phyloP scores from a whole-genome alignment of 2,113 vertebrate genomes.

The Lathamus discolor region DNA sequence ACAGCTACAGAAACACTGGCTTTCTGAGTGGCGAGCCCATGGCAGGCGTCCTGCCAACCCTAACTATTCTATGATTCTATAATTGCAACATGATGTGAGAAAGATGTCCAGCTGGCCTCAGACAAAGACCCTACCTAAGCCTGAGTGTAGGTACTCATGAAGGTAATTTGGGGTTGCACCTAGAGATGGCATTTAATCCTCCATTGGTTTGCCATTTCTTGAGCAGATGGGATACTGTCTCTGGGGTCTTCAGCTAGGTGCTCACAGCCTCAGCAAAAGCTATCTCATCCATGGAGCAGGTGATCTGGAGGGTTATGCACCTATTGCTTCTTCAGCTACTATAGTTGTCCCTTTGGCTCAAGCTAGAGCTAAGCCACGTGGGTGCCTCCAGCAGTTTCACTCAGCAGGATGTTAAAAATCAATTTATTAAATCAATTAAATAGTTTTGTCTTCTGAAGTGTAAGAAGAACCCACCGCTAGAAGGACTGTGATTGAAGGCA shows the following conservation, averaged over 20 bases:
- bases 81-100: fast-evolving
- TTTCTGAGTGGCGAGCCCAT: no score
- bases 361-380: background rate
- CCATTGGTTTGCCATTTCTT: fast-evolving
- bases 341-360: background rate
- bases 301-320: fast-evolving
- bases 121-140: background rate
- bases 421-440: background rate
- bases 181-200: fast-evolving
- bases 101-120: fast-evolving
- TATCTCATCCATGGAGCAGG: background rate
- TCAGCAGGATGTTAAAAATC: background rate
- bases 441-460: background rate
- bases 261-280: background rate
- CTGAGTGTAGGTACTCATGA: fast-evolving
- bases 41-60: no score
- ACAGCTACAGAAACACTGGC: background rate
- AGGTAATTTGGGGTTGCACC: background rate
- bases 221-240: background rate
- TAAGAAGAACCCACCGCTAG: background rate
- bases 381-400: background rate
- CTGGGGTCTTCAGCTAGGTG: background rate
- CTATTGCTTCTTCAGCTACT: background rate
- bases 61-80: no score
- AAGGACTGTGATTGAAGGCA: background rate